phyloP scores from a whole-genome alignment of 2,113 vertebrate genomes.

The Dicentrarchus labrax region DNA sequence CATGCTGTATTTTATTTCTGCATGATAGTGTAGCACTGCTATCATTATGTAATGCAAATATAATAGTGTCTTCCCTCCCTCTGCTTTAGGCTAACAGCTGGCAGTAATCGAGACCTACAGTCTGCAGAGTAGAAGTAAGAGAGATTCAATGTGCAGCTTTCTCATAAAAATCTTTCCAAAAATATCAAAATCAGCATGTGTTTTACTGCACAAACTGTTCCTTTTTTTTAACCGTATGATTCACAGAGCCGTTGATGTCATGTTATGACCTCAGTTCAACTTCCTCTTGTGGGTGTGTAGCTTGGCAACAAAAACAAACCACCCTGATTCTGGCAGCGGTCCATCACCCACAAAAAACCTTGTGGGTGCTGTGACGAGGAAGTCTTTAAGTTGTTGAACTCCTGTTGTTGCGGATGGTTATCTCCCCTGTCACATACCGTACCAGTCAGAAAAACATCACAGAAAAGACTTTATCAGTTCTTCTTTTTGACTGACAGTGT shows the following conservation, averaged over 20 bases:
- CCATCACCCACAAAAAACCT: not conserved
- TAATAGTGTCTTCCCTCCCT: conserved; percentile 1
- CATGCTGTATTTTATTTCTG: conserved; percentile 11
- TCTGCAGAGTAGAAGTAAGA: not conserved
- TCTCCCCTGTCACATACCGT: not conserved
- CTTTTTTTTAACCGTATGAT: not conserved
- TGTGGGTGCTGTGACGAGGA: not conserved
- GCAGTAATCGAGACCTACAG: conserved; percentile 4
- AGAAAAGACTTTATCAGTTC: no score
- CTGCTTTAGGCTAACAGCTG: conserved; percentile 44
- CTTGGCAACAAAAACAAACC: conserved; percentile 34
- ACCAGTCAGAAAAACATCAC: not conserved
- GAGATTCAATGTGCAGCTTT: conserved; percentile 6
- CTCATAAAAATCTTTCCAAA: not conserved
- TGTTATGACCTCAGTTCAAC: conserved; percentile 18
- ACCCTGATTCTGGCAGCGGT: not conserved
- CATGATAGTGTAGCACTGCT: conserved; percentile 25
- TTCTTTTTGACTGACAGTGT: no score
- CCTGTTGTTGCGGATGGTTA: not conserved
- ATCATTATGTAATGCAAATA: conserved; percentile 60
- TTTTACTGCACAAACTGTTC: conserved; percentile 3
- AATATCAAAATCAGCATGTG: not conserved
- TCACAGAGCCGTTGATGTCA: conserved; percentile 43
- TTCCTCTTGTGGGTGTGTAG: conserved; percentile 48
- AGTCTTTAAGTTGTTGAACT: not conserved